These are phyloP conservation scores for Remorina albescens DNA, from an alignment of 2,797 vertebrate genomes.

Conservation along the genomic window DNA sequence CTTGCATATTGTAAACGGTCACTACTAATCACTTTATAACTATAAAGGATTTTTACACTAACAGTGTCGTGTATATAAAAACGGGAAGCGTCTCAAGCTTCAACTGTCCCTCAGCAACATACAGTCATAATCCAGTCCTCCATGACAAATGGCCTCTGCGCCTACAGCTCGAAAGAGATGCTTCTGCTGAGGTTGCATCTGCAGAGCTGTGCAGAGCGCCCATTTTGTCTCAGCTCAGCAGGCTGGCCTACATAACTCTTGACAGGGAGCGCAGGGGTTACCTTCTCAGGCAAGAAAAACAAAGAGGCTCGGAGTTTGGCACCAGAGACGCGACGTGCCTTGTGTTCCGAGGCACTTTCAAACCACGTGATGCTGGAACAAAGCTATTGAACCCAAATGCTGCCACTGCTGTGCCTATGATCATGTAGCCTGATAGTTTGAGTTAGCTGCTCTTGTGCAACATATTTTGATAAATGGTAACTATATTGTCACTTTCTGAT, in stretches of 20 bases:
- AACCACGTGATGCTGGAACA: slow-evolving; percentile 21
- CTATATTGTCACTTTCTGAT: slow-evolving; percentile 3
- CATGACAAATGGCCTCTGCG: slow-evolving; percentile 35
- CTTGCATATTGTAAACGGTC: neutral
- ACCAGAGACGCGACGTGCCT: slow-evolving; percentile 53
- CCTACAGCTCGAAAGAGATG: slow-evolving; percentile 34
- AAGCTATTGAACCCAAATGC: slow-evolving; percentile 7
- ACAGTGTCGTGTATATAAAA: slow-evolving; percentile 3
- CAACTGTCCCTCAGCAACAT: slow-evolving; percentile 31
- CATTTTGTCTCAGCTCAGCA: slow-evolving; percentile 62
- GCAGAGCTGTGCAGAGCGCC: slow-evolving; percentile 29
- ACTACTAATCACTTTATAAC: slow-evolving; percentile 14
- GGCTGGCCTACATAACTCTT: slow-evolving; percentile 71
- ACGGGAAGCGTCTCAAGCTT: slow-evolving; percentile 11
- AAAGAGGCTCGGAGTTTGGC: slow-evolving; percentile 44
- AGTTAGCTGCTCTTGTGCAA: too few relatives aligned
- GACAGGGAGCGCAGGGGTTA: slow-evolving; percentile 54
- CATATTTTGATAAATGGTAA: neutral
- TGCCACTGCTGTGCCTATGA: neutral
- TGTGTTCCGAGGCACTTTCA: slow-evolving; percentile 53
- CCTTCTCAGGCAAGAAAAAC: slow-evolving; percentile 63
- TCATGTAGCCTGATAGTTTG: neutral
- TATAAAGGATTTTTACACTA: neutral
- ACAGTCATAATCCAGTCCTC: slow-evolving; percentile 34
- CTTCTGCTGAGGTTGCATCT: slow-evolving; percentile 68